Evolutionary conservation across 2,888 invertebrate genomes (phyloP), one percentile per base, ranked within the genome.

Genomic region (Zaprionus lineosus): DNA sequence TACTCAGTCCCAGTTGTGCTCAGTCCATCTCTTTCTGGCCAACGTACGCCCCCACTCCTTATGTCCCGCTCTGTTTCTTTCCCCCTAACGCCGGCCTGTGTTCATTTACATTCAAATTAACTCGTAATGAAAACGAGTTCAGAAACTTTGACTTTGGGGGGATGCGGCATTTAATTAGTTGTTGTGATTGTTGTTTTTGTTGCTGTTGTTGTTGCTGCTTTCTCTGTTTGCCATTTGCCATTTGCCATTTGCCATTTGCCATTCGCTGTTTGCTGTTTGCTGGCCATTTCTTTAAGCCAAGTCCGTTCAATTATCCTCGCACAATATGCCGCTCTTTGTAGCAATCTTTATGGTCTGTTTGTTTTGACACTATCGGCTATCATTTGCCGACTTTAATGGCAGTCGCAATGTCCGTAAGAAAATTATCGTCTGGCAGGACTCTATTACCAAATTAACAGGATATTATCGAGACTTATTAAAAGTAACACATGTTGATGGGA

Each of bases 51-150:
- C 19, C 3, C 3, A 8, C 2, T 24, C n/a, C 64, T 43, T 62
- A 51, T 41, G 37, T 7, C 41, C 14, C 31, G 24, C n/a, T 26
- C 34, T 6, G 4, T 8, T 46, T 43, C 29, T 33, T 15, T 24
- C 29, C 18, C 9, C 31, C n/a, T 37, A 7, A n/a, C 26, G 41
- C 48, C n/a, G n/a, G n/a, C 24, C 56, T 63, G 53, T 74, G 82
- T 86, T 86, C 86, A 85, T 85, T 85, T 86, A 86, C 86, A 85
- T 85, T 84, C 86, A 85, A 85, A 85, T 85, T 85, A 85, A 85
- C 85, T 85, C 84, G 82, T 85, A 85, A 85, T 85, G 84, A 86
- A 86, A 84, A 84, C 78, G 86, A 86, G 74, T 76, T 76, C 67
- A 64, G 39, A 63, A 76, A 74, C 73, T 76, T 74, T 68, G 53